phyloP scores from a whole-genome alignment of 30 jellyfish, hydroid and myxozoan genomes.

The Morbakka virulenta region DNA sequence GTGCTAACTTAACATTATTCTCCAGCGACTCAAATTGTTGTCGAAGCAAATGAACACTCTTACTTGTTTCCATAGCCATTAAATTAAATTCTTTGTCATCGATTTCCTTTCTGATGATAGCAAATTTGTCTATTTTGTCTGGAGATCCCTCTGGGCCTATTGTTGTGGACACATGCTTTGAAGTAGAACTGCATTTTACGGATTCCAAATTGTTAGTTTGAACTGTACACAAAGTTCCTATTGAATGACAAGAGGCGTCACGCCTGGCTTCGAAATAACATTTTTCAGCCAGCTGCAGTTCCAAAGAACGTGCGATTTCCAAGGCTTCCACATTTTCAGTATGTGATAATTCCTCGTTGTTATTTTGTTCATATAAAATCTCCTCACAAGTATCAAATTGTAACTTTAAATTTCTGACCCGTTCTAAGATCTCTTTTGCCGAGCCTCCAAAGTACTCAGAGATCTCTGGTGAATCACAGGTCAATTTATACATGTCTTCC shows the following conservation, averaged over 20 bases:
- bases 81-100: background rate
- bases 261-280: background rate
- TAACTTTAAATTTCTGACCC: constrained; percentile 45
- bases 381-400: constrained; percentile 1
- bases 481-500: background rate
- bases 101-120: background rate
- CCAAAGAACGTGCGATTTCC: background rate
- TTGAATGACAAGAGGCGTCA: background rate
- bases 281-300: background rate
- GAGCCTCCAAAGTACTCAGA: constrained; percentile 40
- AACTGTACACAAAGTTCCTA: background rate
- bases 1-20: background rate
- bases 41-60: background rate
- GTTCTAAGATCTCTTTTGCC: constrained; percentile 54
- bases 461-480: background rate
- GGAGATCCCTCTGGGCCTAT: background rate
- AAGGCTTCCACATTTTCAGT: background rate
- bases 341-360: background rate
- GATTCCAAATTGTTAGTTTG: background rate
- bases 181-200: background rate
- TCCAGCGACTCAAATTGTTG: background rate
- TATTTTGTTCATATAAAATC: no score
- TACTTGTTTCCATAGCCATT: background rate
- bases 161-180: background rate
- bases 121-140: background rate